Base-by-base conservation (phyloP, 2,797 vertebrate species). In the Chromobotia macracanthus region DNA sequence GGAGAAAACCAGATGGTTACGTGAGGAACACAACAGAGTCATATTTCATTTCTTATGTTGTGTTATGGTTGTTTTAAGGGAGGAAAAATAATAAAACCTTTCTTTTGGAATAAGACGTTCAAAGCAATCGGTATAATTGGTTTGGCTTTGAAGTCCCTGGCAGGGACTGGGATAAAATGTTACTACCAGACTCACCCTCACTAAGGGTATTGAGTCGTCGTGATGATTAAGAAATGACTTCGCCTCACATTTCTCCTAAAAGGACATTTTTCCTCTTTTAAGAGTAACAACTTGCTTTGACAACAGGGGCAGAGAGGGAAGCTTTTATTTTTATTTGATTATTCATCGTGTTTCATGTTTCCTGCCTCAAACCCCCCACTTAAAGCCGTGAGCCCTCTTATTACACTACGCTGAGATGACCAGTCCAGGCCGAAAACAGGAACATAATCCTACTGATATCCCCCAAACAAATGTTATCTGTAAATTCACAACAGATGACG, bases 1-100 rank as follows among this genome's bases (percentile, higher is more conserved):
- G 88, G 25, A 77, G 85, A 78, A 89, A 91, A 90, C 85, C 91
- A 92, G 91, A 92, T 91, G 90, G 91, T 91, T 88, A 83, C 31
- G 19, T 25, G 44, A 76, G 79, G 81, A 89, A 88, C 77, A 80
- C 83, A 78, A 84, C 82, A 79, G 66, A 92, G 87, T 92, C 88
- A 86, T 75, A 86, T 93, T 92, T 92, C 90, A 89, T 89, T 89
- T 91, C 89, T 86, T 87, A 88, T 90, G 81, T 82, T 81, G 82
- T 87, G 85, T 88, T 89, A 89, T 87, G 88, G 87, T 91, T 89
- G 85, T 90, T 89, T 87, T 84, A 89, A 83, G 8, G 61, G 80
- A 88, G 82, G 80, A 83, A 81, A 86, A 90, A 90, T 84, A 91
- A 90, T 83, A 85, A 83, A 89, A 89, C 86, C 84, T 83, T 87